phyloP scores from a whole-genome alignment of 2,888 invertebrate genomes.

The Sturmia bella region DNA sequence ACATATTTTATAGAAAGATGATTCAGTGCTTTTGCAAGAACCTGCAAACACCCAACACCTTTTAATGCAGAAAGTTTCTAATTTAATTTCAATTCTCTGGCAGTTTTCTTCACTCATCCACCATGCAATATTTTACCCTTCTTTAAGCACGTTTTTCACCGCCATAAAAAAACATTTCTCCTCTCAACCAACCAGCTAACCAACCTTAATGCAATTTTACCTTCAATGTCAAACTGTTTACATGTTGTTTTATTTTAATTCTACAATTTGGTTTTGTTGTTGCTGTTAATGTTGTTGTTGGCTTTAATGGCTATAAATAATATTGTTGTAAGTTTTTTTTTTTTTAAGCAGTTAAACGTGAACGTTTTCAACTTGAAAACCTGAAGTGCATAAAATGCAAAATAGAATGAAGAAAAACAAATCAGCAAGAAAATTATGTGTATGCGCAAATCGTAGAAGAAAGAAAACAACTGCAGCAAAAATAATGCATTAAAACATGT shows the following conservation, averaged over 20 bases:
- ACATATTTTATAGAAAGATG: too few relatives aligned
- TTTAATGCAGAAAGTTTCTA: too few relatives aligned
- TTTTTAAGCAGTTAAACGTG: slow-evolving; percentile 62
- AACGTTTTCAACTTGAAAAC: slow-evolving; percentile 51
- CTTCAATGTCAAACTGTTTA: slow-evolving; percentile 37
- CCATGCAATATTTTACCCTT: too few relatives aligned
- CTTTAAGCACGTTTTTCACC: too few relatives aligned
- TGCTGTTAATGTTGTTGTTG: slow-evolving; percentile 39
- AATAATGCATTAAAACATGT: neutral
- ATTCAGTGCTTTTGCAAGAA: too few relatives aligned
- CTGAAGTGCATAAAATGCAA: slow-evolving; percentile 42
- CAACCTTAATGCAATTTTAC: slow-evolving; percentile 23
- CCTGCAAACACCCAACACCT: too few relatives aligned
- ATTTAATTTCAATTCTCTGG: too few relatives aligned
- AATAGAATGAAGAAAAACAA: neutral
- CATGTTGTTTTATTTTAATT: slow-evolving; percentile 40
- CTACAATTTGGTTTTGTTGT: slow-evolving; percentile 13
- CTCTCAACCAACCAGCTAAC: neutral
- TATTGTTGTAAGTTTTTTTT: slow-evolving; percentile 13
- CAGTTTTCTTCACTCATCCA: too few relatives aligned
- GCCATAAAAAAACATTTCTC: neutral
- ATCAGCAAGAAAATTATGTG: slow-evolving; percentile 30
- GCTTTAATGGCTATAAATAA: slow-evolving; percentile 49
- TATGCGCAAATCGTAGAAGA: slow-evolving; percentile 27
- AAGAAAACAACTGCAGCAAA: neutral